Conservation (phyloP, 2,888 invertebrate species). For the Aspidapion aeneum region DNA sequence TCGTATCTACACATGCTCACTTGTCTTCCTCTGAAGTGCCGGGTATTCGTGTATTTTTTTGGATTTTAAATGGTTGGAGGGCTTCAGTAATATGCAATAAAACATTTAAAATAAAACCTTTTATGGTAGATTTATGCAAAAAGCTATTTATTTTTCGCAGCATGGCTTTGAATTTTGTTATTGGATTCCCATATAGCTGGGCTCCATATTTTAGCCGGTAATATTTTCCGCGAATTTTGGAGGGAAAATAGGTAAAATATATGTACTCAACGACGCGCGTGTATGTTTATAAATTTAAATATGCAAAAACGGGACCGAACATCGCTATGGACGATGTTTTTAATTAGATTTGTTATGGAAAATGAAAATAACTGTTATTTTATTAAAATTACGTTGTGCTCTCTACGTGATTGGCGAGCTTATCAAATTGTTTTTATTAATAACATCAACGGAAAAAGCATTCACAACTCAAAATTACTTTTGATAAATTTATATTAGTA, state of each 20-base stretch:
- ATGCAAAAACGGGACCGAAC: slow-evolving; percentile 13
- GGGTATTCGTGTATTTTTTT: no score
- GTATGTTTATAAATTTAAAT: slow-evolving; percentile 14
- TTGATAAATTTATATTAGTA: no score
- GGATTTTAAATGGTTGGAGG: background rate
- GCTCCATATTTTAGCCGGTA: background rate
- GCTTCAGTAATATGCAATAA: background rate
- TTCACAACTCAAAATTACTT: background rate
- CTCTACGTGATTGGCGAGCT: background rate
- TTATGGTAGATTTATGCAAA: background rate
- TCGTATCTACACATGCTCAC: no score
- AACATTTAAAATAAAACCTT: background rate
- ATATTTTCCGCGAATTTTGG: background rate
- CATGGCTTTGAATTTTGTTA: background rate
- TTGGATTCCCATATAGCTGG: background rate
- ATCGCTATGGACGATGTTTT: slow-evolving; percentile 12
- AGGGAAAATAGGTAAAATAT: background rate
- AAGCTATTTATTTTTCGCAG: background rate
- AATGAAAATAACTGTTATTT: slow-evolving; percentile 13
- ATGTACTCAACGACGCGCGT: background rate
- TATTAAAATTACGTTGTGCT: slow-evolving; percentile 8
- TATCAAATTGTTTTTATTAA: background rate
- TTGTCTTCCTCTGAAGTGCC: no score
- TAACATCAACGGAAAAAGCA: background rate
- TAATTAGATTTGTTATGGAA: slow-evolving; percentile 15